Conservation (phyloP, 2,113 vertebrate species). For the Illadopsis cleaveri region DNA sequence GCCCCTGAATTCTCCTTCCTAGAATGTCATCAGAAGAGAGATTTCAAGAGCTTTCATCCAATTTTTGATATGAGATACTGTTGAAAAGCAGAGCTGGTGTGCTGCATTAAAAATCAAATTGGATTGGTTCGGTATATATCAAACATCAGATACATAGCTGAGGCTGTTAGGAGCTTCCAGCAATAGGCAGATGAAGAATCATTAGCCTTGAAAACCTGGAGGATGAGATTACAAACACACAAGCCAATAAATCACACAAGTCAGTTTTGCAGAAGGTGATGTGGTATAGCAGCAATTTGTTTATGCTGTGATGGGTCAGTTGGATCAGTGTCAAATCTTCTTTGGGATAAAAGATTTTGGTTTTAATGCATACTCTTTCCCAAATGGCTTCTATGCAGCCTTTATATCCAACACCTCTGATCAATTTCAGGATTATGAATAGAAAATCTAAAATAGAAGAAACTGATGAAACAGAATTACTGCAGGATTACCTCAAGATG, state of each 20-base stretch:
- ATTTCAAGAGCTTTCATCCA: not conserved
- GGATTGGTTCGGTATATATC: not conserved
- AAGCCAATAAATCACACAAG: conserved; percentile 23
- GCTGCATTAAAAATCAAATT: not conserved
- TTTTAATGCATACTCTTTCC: not conserved
- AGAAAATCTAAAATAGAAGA: not conserved
- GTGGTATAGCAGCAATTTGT: not conserved
- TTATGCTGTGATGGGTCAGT: not conserved
- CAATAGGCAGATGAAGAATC: not conserved
- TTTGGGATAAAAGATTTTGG: not conserved
- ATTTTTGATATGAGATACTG: not conserved
- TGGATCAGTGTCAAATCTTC: not conserved
- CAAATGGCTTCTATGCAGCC: not conserved
- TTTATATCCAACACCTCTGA: not conserved
- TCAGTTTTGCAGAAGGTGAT: not conserved
- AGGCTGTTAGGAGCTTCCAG: not conserved
- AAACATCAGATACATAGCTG: not conserved
- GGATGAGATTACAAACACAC: conserved; percentile 18
- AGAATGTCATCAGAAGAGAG: not conserved
- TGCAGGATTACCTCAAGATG: not conserved
- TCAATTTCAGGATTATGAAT: conserved; percentile 1
- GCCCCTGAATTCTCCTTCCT: not conserved
- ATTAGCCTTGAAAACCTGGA: conserved; percentile 21
- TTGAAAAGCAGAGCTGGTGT: not conserved
- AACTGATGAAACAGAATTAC: conserved; percentile 21